phyloP scores from a whole-genome alignment of 1,140 invertebrate genomes.

The Aphidius ervi region DNA sequence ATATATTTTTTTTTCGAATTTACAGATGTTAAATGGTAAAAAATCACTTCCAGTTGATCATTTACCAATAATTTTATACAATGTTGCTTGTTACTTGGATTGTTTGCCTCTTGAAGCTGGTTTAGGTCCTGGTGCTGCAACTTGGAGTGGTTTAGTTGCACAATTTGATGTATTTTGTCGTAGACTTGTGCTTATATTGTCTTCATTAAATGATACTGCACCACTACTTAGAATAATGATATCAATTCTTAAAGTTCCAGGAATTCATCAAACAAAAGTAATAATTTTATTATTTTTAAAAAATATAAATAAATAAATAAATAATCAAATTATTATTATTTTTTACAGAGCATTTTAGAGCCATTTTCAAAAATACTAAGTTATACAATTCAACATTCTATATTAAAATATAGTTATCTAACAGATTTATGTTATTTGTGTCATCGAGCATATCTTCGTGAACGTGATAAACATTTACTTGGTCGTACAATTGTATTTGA shows the following conservation, averaged over 20 bases:
- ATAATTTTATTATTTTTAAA: not conserved
- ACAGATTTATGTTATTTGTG: slow-evolving; percentile 88
- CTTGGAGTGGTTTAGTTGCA: slow-evolving; percentile 77
- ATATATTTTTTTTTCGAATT: not conserved
- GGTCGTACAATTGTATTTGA: slow-evolving; percentile 89
- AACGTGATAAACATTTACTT: slow-evolving; percentile 89
- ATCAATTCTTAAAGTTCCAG: slow-evolving; percentile 79
- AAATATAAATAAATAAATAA: not conserved
- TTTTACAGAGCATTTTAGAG: slow-evolving; percentile 73
- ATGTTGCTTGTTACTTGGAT: slow-evolving; percentile 90
- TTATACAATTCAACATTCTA: slow-evolving; percentile 83
- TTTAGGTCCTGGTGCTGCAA: slow-evolving; percentile 60
- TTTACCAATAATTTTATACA: slow-evolving; percentile 72
- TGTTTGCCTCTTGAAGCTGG: slow-evolving; percentile 83
- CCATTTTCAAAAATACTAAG: slow-evolving; percentile 94
- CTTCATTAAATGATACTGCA: slow-evolving; percentile 69
- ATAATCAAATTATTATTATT: not conserved
- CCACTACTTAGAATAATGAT: slow-evolving; percentile 82
- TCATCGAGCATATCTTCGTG: slow-evolving; percentile 80
- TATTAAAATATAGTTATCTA: slow-evolving; percentile 78
- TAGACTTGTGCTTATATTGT: slow-evolving; percentile 69
- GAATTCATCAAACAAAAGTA: slow-evolving; percentile 76
- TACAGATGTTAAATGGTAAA: slow-evolving; percentile 76
- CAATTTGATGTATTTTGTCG: slow-evolving; percentile 83
- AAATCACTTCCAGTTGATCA: slow-evolving; percentile 79